Percentiles rank a stretch among this genome's conserved stretches.
phyloP scores from a whole-genome alignment of 2,113 vertebrate genomes.

The Crypturellus undulatus region DNA sequence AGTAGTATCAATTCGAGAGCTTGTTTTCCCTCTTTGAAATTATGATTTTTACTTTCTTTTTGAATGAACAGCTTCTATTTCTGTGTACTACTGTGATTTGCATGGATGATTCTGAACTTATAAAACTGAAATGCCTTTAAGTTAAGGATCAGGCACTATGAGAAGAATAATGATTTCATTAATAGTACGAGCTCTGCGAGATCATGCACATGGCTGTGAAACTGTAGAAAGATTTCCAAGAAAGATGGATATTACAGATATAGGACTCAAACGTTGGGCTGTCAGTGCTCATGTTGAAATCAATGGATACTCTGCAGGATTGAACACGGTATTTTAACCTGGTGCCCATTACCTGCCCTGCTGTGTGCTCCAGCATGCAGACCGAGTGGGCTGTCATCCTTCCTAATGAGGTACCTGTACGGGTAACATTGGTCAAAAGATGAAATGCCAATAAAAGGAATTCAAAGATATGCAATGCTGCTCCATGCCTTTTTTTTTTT shows the following conservation, averaged over 20 bases:
- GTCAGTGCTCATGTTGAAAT: neutral
- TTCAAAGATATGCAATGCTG: neutral
- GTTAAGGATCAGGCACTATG: slow-evolving; percentile 12
- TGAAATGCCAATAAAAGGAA: neutral
- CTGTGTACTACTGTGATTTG: slow-evolving; percentile 1
- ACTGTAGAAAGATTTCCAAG: neutral
- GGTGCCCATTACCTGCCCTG: neutral
- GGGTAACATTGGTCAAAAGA: neutral
- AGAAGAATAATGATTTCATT: slow-evolving; percentile 9
- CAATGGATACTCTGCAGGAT: neutral
- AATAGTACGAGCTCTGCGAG: neutral
- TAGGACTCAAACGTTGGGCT: neutral
- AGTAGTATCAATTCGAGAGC: neutral
- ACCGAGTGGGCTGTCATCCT: neutral
- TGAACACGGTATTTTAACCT: neutral
- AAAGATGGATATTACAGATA: neutral
- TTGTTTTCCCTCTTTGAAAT: slow-evolving; percentile 8
- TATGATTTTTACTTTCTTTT: neutral
- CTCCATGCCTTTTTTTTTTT: neutral
- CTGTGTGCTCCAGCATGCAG: neutral
- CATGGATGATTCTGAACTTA: slow-evolving; percentile 7
- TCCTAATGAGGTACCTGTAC: neutral
- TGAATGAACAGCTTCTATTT: neutral
- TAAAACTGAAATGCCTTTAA: slow-evolving; percentile 4
- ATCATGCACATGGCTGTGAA: neutral